phyloP scores from a whole-genome alignment of 2,797 vertebrate species.

The Serranus cabrilla region DNA sequence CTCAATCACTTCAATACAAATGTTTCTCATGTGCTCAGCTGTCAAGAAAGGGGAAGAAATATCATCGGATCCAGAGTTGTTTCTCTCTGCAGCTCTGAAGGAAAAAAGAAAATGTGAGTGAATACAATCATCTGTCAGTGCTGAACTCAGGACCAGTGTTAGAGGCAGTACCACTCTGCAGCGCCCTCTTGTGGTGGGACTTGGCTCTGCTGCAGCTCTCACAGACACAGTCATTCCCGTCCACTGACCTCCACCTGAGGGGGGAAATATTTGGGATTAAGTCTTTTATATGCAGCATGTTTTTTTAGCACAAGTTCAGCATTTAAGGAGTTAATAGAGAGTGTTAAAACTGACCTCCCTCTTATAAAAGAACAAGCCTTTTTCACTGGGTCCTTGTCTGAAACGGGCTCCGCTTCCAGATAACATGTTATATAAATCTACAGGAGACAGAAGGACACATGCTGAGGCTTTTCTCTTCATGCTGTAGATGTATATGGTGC shows the following conservation, averaged over 20 bases:
- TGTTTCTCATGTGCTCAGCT: not conserved
- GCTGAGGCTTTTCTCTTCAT: not conserved
- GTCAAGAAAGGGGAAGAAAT: conserved; percentile 42
- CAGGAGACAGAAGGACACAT: conserved; percentile 8
- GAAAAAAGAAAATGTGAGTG: conserved; percentile 19
- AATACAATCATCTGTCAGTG: not conserved
- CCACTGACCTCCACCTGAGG: conserved; percentile 61
- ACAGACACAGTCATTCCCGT: conserved; percentile 52
- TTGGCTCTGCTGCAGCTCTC: conserved; percentile 39
- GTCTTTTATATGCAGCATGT: no score
- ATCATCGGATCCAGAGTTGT: conserved; percentile 43
- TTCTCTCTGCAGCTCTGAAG: conserved; percentile 44
- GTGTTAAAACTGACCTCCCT: conserved; percentile 32
- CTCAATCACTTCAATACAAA: not conserved
- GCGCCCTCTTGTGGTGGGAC: conserved; percentile 50
- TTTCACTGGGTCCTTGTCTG: conserved; percentile 22
- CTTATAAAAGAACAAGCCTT: conserved; percentile 47
- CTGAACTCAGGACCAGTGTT: not conserved
- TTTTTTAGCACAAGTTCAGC: not conserved
- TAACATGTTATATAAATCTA: conserved; percentile 62
- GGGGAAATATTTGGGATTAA: not conserved
- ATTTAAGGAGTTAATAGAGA: not conserved
- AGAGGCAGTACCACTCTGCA: conserved; percentile 2
- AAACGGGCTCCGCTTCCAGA: conserved; percentile 52
- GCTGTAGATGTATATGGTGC: rapidly evolving